Percentiles rank a stretch among this genome's conserved stretches.
phyloP scores from a whole-genome alignment of 2,888 invertebrate genomes.

The Pristionchus exspectatus region DNA sequence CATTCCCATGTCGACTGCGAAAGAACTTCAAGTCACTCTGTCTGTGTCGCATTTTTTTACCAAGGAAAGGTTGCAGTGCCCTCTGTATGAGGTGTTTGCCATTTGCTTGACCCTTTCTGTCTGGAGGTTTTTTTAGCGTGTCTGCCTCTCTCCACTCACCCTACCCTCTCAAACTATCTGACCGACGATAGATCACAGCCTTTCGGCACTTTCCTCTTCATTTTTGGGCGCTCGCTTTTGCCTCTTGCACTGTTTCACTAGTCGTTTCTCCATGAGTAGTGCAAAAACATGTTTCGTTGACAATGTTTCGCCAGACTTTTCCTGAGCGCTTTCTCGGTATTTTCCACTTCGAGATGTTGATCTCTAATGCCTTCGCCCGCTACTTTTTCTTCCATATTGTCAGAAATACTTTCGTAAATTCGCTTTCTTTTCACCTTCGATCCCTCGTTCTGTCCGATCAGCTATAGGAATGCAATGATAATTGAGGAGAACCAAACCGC shows the following conservation, averaged over 20 bases:
- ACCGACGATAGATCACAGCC: too few species aligned
- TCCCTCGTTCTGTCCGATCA: neutral
- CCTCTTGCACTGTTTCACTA: neutral
- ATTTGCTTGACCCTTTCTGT: neutral
- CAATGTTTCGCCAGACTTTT: too few species aligned
- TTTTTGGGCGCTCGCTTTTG: slow-evolving; percentile 4
- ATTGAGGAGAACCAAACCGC: neutral
- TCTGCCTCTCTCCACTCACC: too few species aligned
- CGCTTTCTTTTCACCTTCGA: too few species aligned
- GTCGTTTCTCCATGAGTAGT: too few species aligned
- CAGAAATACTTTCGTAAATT: too few species aligned
- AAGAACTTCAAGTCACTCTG: neutral
- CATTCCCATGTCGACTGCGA: neutral
- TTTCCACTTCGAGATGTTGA: too few species aligned
- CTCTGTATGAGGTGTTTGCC: neutral
- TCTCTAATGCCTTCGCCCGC: too few species aligned
- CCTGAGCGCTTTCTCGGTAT: too few species aligned
- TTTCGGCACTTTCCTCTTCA: neutral
- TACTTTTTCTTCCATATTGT: too few species aligned
- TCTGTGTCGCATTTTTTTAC: neutral
- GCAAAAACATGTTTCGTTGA: too few species aligned
- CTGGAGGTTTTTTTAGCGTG: neutral
- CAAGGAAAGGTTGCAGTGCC: neutral
- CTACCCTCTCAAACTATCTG: too few species aligned
- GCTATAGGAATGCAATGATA: neutral